A percentile compares a stretch with the other conserved stretches of the same genome.
phyloP scores from a whole-genome alignment of 2,888 invertebrate genomes.

The Pseudococcus longispinus region DNA sequence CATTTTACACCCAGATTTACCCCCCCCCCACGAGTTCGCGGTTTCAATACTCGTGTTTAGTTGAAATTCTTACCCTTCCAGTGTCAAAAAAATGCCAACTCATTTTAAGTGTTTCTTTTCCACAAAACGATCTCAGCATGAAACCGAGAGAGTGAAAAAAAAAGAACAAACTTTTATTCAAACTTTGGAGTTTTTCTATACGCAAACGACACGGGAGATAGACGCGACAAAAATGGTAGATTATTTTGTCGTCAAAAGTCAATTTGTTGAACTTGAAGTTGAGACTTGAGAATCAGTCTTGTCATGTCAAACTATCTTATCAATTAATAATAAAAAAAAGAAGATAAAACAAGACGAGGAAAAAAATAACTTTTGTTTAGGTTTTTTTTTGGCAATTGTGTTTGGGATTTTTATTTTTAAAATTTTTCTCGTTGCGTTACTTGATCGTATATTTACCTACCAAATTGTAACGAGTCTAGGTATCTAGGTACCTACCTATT shows the following conservation, averaged over 20 bases:
- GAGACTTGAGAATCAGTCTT: background rate
- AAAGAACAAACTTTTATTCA: background rate
- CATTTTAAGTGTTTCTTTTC: background rate
- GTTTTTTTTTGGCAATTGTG: background rate
- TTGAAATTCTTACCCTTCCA: too few relatives aligned
- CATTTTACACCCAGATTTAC: too few relatives aligned
- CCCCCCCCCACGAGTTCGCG: too few relatives aligned
- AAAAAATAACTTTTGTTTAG: background rate
- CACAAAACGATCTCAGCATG: background rate
- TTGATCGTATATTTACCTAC: too few relatives aligned
- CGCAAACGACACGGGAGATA: background rate
- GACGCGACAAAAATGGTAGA: background rate
- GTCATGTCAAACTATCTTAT: background rate
- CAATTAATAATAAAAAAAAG: background rate
- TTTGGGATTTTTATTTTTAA: background rate
- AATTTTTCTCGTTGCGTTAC: background rate
- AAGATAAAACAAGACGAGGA: background rate
- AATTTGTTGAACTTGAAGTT: background rate
- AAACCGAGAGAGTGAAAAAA: background rate
- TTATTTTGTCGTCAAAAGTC: conserved; percentile 6
- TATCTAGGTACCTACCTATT: too few relatives aligned
- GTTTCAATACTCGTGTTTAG: too few relatives aligned
- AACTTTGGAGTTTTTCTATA: background rate
- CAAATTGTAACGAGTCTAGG: too few relatives aligned
- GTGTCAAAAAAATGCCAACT: too few relatives aligned